These are phyloP conservation scores for Pyrrhia umbra DNA, from an alignment of 2,888 invertebrate genomes.

Conservation along the genomic window DNA sequence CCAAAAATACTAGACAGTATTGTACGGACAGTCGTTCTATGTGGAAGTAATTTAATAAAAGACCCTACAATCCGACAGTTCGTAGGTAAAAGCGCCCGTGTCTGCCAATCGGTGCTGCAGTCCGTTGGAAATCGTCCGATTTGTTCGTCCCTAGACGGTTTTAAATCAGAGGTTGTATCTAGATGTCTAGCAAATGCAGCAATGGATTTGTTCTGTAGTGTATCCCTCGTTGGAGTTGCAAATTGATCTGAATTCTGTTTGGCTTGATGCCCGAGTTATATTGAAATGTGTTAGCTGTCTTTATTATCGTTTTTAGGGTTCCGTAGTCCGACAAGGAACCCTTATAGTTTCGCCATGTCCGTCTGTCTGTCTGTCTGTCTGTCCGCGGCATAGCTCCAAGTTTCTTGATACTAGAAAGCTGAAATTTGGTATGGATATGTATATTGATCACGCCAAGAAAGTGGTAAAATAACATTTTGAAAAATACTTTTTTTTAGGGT, in stretches of 20 bases:
- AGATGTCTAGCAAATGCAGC: slow-evolving; percentile 3
- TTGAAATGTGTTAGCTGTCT: neutral
- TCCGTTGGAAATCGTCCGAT: slow-evolving; percentile 14
- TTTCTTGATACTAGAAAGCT: too few relatives aligned
- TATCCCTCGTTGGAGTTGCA: neutral
- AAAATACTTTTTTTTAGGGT: too few relatives aligned
- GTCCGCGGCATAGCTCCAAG: too few relatives aligned
- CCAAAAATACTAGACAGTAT: slow-evolving; percentile 31
- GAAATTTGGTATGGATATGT: too few relatives aligned
- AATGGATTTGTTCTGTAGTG: neutral
- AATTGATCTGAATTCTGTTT: neutral
- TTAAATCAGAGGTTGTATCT: slow-evolving; percentile 2
- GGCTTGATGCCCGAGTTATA: neutral
- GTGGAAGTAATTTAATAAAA: slow-evolving; percentile 42
- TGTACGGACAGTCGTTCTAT: slow-evolving; percentile 16
- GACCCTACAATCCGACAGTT: slow-evolving; percentile 12
- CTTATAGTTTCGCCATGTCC: too few relatives aligned
- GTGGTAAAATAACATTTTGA: too few relatives aligned
- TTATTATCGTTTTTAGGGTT: neutral
- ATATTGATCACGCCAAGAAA: too few relatives aligned
- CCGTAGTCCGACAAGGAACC: too few relatives aligned
- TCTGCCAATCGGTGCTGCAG: slow-evolving; percentile 8
- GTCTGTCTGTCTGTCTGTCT: too few relatives aligned
- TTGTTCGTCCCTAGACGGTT: slow-evolving; percentile 21
- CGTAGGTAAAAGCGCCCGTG: slow-evolving; percentile 17